Evolutionary conservation across 1,140 invertebrate species (phyloP).

Genomic region (Panulirus ornatus): DNA sequence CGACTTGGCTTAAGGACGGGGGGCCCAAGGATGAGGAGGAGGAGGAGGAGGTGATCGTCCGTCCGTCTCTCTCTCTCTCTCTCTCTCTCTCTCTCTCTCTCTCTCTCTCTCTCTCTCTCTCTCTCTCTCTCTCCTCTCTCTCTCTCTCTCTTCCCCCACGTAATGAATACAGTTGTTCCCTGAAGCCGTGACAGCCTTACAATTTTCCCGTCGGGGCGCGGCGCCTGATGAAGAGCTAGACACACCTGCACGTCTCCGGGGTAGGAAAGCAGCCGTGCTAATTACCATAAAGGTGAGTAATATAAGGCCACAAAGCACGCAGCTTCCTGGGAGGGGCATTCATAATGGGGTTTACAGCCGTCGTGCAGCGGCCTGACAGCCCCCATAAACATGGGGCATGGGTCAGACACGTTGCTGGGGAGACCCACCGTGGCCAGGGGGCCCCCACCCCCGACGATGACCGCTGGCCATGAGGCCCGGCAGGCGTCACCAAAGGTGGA

Average conservation of each 20-base stretch:
- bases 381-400: background rate
- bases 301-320: slow-evolving; percentile 25
- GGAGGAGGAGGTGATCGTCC: too few relatives aligned
- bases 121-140: too few relatives aligned
- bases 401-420: background rate
- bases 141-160: too few relatives aligned
- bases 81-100: too few relatives aligned
- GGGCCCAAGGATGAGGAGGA: too few relatives aligned
- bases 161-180: slow-evolving; percentile 37
- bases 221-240: slow-evolving; percentile 16
- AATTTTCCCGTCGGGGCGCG: slow-evolving; percentile 6
- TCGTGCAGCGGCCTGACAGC: slow-evolving; percentile 23
- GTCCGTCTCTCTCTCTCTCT: too few relatives aligned
- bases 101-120: too few relatives aligned
- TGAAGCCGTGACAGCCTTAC: slow-evolving; percentile 4
- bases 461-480: too few relatives aligned
- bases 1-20: too few relatives aligned
- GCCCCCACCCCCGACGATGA: too few relatives aligned
- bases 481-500: too few relatives aligned
- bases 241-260: slow-evolving; percentile 43
- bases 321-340: slow-evolving; percentile 41
- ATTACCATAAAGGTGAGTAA: slow-evolving; percentile 50
- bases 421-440: too few relatives aligned
- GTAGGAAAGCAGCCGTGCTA: slow-evolving; percentile 31
- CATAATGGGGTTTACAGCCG: slow-evolving; percentile 35